Conservation (phyloP, 2,797 vertebrate species). For the Lacerta agilis region DNA sequence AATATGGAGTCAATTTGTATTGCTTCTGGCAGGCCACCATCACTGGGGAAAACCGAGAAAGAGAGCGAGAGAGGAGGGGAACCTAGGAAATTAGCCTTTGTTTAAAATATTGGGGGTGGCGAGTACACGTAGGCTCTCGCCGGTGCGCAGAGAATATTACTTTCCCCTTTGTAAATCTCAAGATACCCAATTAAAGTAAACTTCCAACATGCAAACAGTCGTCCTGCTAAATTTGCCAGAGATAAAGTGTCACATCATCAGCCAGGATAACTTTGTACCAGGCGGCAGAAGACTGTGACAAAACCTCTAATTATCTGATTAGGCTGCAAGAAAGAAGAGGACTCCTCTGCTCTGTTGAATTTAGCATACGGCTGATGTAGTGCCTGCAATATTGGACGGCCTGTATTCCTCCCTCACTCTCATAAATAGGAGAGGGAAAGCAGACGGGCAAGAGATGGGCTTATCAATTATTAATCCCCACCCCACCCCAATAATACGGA, state of each 20-base stretch:
- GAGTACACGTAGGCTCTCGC: conserved; percentile 55
- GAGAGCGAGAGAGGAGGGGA: neutral
- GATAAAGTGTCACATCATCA: conserved; percentile 62
- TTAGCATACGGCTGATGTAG: conserved; percentile 40
- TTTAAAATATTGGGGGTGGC: conserved; percentile 60
- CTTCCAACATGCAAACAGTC: conserved; percentile 67
- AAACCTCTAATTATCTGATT: conserved; percentile 67
- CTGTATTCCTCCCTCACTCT: conserved; percentile 41
- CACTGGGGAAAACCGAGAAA: conserved; percentile 34
- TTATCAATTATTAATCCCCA: conserved; percentile 18
- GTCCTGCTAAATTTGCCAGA: conserved; percentile 65
- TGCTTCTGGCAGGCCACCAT: conserved; percentile 34
- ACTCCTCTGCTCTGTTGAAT: conserved; percentile 49
- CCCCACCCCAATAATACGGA: neutral
- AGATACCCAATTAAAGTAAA: conserved; percentile 75
- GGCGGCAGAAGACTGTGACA: conserved; percentile 55
- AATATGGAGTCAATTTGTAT: conserved; percentile 33
- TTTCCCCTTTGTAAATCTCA: conserved; percentile 68
- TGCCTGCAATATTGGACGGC: conserved; percentile 34
- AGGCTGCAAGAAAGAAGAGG: conserved; percentile 36
- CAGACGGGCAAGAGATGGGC: conserved; percentile 32
- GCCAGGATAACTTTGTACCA: conserved; percentile 62
- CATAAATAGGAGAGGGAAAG: conserved; percentile 38
- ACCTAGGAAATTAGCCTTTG: conserved; percentile 62
- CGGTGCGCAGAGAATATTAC: conserved; percentile 55